Evolutionary conservation across 2,888 invertebrate species (phyloP), one percentile per base, ranked within the genome.

Genomic region (Sympetrum striolatum): DNA sequence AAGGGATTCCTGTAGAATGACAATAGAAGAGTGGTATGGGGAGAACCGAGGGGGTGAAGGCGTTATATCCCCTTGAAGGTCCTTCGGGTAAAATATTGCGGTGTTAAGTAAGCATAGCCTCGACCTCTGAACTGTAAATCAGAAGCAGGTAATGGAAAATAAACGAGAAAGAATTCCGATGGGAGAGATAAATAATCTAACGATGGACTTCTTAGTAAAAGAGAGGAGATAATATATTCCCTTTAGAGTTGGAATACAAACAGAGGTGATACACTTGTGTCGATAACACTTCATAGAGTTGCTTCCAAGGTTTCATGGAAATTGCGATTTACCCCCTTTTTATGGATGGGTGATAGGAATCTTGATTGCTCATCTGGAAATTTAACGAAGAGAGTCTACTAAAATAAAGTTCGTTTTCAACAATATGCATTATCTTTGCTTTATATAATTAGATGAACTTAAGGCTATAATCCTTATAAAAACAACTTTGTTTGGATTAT

Each of bases 21-120:
- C 0, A 31, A 25, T 10, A 31, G 73, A 31, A 25, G 73, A 73
- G 73, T 25, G 73, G 25, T 22, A 12, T 44, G 64, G 22, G n/a
- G 22, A 22, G 64, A n/a, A n/a, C n/a, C 64, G 60, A 8, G n/a
- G 64, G 64, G 58, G 86, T 86, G 86, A 64, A 86, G 58, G 60
- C 60, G 86, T 86, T 60, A 86, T 64, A 86, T 64, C 37, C 86
- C 86, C 60, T 86, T 53, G 86, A 37, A 58, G 58, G 86, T 60
- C 60, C 86, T 86, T 64, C 86, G 37, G 35, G 31, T 86, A 86
- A 86, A 86, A 86, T 86, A 86, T 86, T 64, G 60, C 60, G 86
- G 60, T 37, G 58, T 86, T 86, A 86, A 64, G 86, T 86, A 64
- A 86, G 86, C 86, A 86, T 86, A 58, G 86, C 86, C 86, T 64